Conservation (phyloP, 2,888 invertebrate genomes). For the Melieria crassipennis region DNA sequence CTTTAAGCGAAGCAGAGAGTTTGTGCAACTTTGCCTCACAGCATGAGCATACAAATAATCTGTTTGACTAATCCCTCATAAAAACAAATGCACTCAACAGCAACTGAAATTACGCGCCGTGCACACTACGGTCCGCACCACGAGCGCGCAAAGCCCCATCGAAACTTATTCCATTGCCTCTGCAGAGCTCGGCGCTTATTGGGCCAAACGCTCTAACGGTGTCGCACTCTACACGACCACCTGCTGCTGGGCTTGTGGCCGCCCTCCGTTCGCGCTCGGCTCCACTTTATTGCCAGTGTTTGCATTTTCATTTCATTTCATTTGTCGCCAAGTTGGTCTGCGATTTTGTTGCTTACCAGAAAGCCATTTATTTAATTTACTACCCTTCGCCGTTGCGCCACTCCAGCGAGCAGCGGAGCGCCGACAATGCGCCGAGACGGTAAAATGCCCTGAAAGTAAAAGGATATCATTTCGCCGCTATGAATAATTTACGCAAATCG, state of each 20-base stretch:
- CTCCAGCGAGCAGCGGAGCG: too few species aligned
- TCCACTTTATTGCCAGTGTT: neutral
- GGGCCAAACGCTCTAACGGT: too few species aligned
- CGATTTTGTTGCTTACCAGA: conserved; percentile 13
- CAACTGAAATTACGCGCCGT: conserved; percentile 6
- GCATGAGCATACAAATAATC: too few species aligned
- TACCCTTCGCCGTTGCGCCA: neutral
- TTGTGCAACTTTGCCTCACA: too few species aligned
- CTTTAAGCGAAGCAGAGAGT: too few species aligned
- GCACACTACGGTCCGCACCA: too few species aligned
- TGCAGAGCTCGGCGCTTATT: too few species aligned
- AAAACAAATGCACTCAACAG: conserved; percentile 5
- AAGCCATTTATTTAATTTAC: conserved; percentile 30
- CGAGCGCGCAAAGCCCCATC: too few species aligned
- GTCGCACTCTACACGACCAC: too few species aligned
- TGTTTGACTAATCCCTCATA: neutral
- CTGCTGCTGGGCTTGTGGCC: too few species aligned
- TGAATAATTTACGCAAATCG: conserved; percentile 64
- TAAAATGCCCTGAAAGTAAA: conserved; percentile 29
- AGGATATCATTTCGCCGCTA: conserved; percentile 48
- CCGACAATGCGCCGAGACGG: neutral
- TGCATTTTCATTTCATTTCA: neutral
- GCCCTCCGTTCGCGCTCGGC: neutral
- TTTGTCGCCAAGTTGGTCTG: neutral
- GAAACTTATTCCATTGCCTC: too few species aligned